Evolutionary conservation across 2,888 invertebrate genomes (phyloP), one percentile per base, ranked within the genome.

Genomic region (Amorpha juglandis): DNA sequence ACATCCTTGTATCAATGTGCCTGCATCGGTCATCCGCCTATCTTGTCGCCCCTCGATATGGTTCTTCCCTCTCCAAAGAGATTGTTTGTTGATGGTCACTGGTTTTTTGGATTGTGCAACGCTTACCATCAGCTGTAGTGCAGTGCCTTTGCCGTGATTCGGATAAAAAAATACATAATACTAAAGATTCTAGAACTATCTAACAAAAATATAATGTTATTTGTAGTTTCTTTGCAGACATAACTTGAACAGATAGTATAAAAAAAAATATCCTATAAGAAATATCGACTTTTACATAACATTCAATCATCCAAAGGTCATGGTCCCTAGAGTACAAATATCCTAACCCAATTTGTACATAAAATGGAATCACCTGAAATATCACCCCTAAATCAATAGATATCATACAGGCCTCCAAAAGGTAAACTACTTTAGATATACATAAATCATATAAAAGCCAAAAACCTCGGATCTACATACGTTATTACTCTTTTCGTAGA

Each of bases 361-460:
- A 33, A 58, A 58, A 42, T 50, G 50, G 6, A 19, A 50, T 19
- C 19, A 19, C 50, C 50, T 45, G 35, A 38, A 38, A 38, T 35
- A 35, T 33, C 33, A 35, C 12, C 21, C 3, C 14, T 12, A n/a
- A 53, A 53, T 53, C 33, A 53, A 53, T 52, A 52, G 45, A 4
- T 42, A 51, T 21, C 27, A 52, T 52, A n/a, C 7, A 53, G 53
- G 53, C 8, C n/a, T 53, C 33, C 21, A 14, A 52, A 53, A 45
- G 53, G 53, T 35, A 53, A 53, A 53, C 53, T 53, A 33, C 53
- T 33, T 53, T 53, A 53, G 50, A 7, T 33, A 35, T 42, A 12
- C 47, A 55, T 55, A 64, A 64, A 64, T 64, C 64, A 64, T 48
- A 45, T 55, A 19, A 1, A 16, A 47, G 21, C 19, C 21, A 35